Base-by-base conservation (phyloP, 2,113 vertebrate species). In the Cephalopterus ornatus region DNA sequence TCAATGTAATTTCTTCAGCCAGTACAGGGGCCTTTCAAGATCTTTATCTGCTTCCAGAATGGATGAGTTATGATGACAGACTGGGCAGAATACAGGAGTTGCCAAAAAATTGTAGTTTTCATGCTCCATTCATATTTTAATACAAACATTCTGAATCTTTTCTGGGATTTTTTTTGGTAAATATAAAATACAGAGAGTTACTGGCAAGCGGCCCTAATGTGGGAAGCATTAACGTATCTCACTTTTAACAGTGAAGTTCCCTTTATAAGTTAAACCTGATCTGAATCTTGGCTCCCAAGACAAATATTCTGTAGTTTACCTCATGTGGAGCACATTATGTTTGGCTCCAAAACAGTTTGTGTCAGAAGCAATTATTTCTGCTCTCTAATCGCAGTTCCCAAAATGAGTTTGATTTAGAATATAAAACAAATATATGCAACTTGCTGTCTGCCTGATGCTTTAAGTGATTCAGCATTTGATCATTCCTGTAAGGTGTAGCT, bases 331-430 rank as follows among this genome's bases (percentile, higher is more conserved):
- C 39, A 73, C 89, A 92, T 70, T 93, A 90, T 44, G 50, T 65
- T 95, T 94, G 93, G 94, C 92, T 92, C 61, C 33, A 92, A 90
- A 94, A 65, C 35, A 92, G 52, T 94, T 85, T 92, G 55, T 95
- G 92, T 93, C 94, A 96, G 95, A 96, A 95, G 39, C 50, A 92
- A 88, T 94, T 85, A 94, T 93, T 92, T 91, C 79, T 88, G 39
- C 59, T 81, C 85, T 91, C 68, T 94, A 95, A 94, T 92, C 3
- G 9, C 52, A 84, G 50, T 86, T 88, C 71, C 63, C 94, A 90
- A 72, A 90, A 90, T 3, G 12, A 83, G 21, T 28, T 67, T 68
- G 61, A 33, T 72, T 93, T 72, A 61, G 24, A 86, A 92, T 75
- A 72, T 44, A 71, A 81, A 92, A 88, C 46, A 92, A 94, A 89